Base-by-base conservation (phyloP, 2,888 invertebrate genomes). In the Archips xylosteana region DNA sequence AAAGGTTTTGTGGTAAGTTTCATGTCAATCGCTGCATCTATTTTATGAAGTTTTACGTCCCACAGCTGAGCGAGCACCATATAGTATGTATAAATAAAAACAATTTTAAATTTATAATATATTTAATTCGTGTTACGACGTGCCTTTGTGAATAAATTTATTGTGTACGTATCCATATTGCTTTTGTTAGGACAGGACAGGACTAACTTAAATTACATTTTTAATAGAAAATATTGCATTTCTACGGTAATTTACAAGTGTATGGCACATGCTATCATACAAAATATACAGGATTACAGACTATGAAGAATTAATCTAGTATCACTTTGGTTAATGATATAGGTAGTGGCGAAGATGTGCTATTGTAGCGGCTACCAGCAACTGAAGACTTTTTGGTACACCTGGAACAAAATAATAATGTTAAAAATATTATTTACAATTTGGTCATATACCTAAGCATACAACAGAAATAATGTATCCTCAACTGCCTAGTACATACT, bases 271-370 rank as follows among this genome's bases (percentile, higher is more conserved):
- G 86, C 89, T 94, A 93, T 92, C 79, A 87, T 94, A 94, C 93
- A 94, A 94, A 92, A 93, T 94, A 89, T 94, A 94, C 93, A 94
- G 89, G 89, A 90, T 89, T 90, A 88, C 83, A 86, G 81, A 86
- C 87, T 92, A 90, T 83, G 82, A 82, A 85, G 86, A 87, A 85
- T 89, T 88, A 92, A 79, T 88, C 94, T 94, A 94, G 89, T 94
- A 94, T 94, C 94, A 94, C 94, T 93, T 92, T 89, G 90, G 88
- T 89, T 91, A 92, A 91, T 92, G 90, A 92, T 92, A 92, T 89
- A 92, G 83, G 83, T 87, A 83, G 81, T 87, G 86, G 85, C 89
- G 86, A 79, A 92, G 86, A 79, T 88, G 88, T 78, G 83, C 79
- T 82, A 85, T 81, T 77, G 85, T 79, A 78, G 86, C 79, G 81